Evolutionary conservation across 1,140 invertebrate genomes (phyloP).

Genomic region (Rhizoglyphus robini): DNA sequence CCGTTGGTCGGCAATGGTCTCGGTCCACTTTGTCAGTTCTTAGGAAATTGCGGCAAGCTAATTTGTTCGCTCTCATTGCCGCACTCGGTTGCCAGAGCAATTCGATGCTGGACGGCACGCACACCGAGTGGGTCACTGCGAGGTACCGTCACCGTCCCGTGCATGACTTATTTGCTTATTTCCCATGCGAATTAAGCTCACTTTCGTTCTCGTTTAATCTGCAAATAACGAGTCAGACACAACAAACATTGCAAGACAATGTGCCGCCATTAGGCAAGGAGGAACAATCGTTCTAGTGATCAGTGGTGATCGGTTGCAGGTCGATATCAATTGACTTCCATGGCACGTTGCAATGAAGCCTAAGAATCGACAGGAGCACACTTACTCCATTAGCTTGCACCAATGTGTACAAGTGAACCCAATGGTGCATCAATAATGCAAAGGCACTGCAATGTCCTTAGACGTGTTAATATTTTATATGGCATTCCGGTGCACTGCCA

Average conservation of each 20-base stretch:
- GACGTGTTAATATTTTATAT: background rate
- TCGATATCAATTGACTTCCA: background rate
- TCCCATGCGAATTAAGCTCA: constrained; percentile 8
- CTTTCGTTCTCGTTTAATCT: constrained; percentile 8
- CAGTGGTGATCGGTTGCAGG: background rate
- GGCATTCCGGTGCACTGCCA: no score
- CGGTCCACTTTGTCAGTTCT: background rate
- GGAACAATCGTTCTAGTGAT: background rate
- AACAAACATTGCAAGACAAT: background rate
- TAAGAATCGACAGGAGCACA: background rate
- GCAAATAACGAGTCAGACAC: constrained; percentile 11
- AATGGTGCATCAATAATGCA: background rate
- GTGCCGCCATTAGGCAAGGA: background rate
- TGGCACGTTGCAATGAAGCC: background rate
- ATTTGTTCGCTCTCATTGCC: no score
- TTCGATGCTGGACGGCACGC: background rate
- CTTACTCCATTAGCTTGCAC: background rate
- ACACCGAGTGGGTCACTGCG: background rate
- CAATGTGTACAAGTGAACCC: background rate
- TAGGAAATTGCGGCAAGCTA: no score
- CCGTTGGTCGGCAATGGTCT: background rate
- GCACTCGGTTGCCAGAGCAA: no score
- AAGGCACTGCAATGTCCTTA: background rate
- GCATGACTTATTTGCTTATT: constrained; percentile 14
- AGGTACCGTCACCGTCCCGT: background rate